phyloP scores from a whole-genome alignment of 1,140 invertebrate species.

The Aphis craccivora region DNA sequence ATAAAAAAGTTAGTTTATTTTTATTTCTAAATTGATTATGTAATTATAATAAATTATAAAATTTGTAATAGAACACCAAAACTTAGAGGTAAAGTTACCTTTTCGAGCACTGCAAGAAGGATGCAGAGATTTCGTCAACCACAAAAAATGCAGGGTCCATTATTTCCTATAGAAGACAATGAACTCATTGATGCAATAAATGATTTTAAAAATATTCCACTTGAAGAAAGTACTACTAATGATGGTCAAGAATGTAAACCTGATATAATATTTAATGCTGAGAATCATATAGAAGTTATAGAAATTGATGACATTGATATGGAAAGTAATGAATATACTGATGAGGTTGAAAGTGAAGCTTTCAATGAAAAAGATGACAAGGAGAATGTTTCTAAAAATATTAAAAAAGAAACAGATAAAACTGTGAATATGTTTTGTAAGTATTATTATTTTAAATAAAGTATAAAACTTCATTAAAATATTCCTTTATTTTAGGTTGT shows the following conservation, averaged over 20 bases:
- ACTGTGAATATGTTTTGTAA: conserved; percentile 55
- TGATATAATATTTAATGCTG: conserved; percentile 2
- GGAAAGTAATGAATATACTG: background rate
- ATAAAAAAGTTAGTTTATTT: conserved; percentile 46
- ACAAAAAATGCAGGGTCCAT: conserved; percentile 54
- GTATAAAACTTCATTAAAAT: background rate
- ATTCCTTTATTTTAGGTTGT: conserved; percentile 46
- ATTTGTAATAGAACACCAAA: conserved; percentile 46
- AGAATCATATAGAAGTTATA: conserved; percentile 48
- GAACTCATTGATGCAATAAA: conserved; percentile 49
- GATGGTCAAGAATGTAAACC: background rate
- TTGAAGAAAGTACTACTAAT: background rate
- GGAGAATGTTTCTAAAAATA: conserved; percentile 6
- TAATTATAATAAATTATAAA: background rate
- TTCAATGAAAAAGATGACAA: background rate
- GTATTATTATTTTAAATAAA: background rate
- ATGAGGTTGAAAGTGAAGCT: background rate
- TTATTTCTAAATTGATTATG: background rate
- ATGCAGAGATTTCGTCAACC: conserved; percentile 52
- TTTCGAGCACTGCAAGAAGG: conserved; percentile 54
- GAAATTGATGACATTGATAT: conserved; percentile 24
- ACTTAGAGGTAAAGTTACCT: conserved; percentile 40
- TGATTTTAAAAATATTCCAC: conserved; percentile 46
- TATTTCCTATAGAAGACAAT: conserved; percentile 52
- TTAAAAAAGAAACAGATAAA: background rate